A percentile compares a stretch with the other conserved stretches of the same genome.
phyloP scores from a whole-genome alignment of 2,888 invertebrate species.

The Balanococcus diminutus region DNA sequence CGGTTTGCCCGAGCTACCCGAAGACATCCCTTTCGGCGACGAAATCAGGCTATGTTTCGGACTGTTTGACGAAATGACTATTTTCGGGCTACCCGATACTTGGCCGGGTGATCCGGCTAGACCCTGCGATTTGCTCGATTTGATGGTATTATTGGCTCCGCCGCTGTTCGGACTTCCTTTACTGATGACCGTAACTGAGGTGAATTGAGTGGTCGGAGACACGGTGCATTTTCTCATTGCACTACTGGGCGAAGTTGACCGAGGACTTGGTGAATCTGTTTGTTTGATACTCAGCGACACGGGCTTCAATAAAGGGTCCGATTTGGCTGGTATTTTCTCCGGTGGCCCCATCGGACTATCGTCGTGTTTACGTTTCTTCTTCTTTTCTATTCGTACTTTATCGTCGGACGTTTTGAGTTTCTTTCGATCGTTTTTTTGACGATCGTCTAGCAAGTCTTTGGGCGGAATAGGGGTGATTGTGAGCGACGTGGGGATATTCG shows the following conservation, averaged over 20 bases:
- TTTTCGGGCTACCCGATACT: conserved; percentile 43
- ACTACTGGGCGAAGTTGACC: conserved; percentile 71
- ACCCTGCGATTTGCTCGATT: neutral
- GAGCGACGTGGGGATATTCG: conserved; percentile 66
- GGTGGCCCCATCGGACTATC: conserved; percentile 82
- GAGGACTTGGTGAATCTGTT: conserved; percentile 63
- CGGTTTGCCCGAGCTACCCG: conserved; percentile 75
- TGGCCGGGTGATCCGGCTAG: neutral
- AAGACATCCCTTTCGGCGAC: conserved; percentile 56
- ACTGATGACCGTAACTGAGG: neutral
- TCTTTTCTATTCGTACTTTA: conserved; percentile 68
- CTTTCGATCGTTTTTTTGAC: conserved; percentile 57
- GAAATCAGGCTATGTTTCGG: conserved; percentile 58
- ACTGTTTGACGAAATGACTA: conserved; percentile 55
- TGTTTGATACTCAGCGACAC: conserved; percentile 78
- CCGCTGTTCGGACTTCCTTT: conserved; percentile 43
- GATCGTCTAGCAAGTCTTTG: conserved; percentile 60
- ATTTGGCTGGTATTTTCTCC: conserved; percentile 77
- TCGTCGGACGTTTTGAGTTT: conserved; percentile 61
- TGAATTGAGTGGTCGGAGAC: conserved; percentile 23
- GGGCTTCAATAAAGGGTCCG: conserved; percentile 74
- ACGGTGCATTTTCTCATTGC: conserved; percentile 63
- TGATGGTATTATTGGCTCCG: neutral
- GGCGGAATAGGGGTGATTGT: conserved; percentile 68
- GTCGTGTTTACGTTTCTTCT: conserved; percentile 71